Evolutionary conservation across 2,888 invertebrate genomes (phyloP), one percentile per base, ranked within the genome.

Genomic region (Leptura quadrifasciata): DNA sequence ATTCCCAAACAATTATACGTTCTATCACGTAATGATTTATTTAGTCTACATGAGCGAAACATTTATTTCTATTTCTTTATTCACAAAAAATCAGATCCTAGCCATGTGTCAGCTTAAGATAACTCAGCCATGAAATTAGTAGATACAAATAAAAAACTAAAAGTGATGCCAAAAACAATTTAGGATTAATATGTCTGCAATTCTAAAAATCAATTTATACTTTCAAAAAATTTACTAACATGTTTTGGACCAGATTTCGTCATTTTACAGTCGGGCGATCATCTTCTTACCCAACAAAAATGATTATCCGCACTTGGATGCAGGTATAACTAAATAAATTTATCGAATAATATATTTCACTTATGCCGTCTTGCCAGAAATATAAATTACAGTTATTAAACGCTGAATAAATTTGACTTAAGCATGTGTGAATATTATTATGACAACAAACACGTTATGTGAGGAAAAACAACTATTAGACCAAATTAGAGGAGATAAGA

Each of bases 351-450:
- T 47, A 47, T 47, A 39, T 39, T 39, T 39, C 10, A 27, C 27
- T 35, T 35, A 10, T 35, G 8, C 35, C 3, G 15, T 39, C 12
- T 39, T 39, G 39, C 39, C 12, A 15, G 17, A n/a, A n/a, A 47
- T 12, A n/a, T 47, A 47, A 47, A 47, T 47, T 5, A 47, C 3
- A 39, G 1, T 39, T 12, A 39, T 39, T 39, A 39, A 12, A 39
- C 39, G 6, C 39, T 39, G 39, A 39, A 39, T 12, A 24, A 60
- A 58, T 21, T 8, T 21, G 24, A 58, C 27, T 24, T n/a, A n/a
- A 10, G 21, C 21, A 58, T 58, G 58, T 58, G 58, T 58, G 27
- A 58, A 58, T 31, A 61, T n/a, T 61, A 27, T 61, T 61, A 61
- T n/a, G n/a, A 31, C 17, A 1, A n/a, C 31, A 31, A 27, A n/a